Evolutionary conservation across 2,888 invertebrate genomes (phyloP).

Genomic region (Pachycephus smyrnensis): DNA sequence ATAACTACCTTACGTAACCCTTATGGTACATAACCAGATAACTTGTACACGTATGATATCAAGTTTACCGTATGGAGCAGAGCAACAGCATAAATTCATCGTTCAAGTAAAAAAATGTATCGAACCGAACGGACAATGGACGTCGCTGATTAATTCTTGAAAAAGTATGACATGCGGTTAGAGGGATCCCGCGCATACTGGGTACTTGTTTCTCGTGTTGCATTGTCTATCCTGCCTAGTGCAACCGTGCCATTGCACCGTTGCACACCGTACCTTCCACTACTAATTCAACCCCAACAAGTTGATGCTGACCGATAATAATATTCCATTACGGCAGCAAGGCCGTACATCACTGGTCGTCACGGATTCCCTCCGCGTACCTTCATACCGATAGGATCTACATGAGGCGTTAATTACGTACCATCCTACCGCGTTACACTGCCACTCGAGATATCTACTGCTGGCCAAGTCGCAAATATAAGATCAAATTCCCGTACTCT

Average conservation of each 20-base stretch:
- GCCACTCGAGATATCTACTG: conserved; percentile 55
- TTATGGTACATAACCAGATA: background rate
- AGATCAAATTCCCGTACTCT: conserved; percentile 49
- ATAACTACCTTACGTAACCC: background rate
- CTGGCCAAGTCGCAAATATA: conserved; percentile 38
- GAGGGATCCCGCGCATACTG: background rate
- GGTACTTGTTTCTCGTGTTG: conserved; percentile 39
- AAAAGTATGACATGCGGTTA: conserved; percentile 29
- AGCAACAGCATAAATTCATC: background rate
- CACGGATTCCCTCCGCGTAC: conserved; percentile 55
- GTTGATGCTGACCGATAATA: conserved; percentile 64
- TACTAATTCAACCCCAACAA: conserved; percentile 57
- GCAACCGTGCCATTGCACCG: conserved; percentile 26
- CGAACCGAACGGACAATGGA: conserved; percentile 24
- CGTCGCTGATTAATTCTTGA: conserved; percentile 34
- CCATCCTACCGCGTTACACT: conserved; percentile 64
- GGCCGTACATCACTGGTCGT: conserved; percentile 63
- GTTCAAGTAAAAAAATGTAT: conserved; percentile 13
- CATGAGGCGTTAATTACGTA: conserved; percentile 66
- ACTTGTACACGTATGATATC: background rate
- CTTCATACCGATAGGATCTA: conserved; percentile 59
- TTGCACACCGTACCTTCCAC: conserved; percentile 28
- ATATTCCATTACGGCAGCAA: conserved; percentile 63
- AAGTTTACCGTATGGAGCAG: background rate
- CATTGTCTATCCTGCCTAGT: conserved; percentile 25